Conservation (phyloP, 2,113 vertebrate species). For the Pandion haliaetus region DNA sequence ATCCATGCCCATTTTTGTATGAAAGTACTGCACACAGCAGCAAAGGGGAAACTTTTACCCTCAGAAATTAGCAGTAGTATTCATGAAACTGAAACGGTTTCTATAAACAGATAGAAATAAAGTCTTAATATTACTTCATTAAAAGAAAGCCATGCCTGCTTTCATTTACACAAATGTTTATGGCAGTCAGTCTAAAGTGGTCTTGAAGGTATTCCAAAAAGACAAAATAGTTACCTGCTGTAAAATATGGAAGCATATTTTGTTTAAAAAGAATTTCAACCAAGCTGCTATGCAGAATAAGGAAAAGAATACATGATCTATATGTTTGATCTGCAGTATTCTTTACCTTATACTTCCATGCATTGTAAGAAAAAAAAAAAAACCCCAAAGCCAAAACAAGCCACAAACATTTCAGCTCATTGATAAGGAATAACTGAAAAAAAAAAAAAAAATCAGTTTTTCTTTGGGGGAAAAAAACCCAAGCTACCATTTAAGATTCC, state of each 20-base stretch:
- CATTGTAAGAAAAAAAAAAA: neutral
- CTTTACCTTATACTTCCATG: neutral
- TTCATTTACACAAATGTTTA: neutral
- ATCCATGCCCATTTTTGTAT: neutral
- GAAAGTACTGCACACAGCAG: neutral
- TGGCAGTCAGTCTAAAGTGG: neutral
- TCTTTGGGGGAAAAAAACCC: rapidly evolving
- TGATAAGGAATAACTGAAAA: neutral
- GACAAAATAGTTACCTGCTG: neutral
- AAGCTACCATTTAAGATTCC: neutral
- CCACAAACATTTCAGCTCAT: neutral
- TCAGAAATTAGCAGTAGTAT: neutral
- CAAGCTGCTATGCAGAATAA: neutral
- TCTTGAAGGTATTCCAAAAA: neutral
- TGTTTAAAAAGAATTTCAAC: neutral
- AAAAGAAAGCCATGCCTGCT: neutral
- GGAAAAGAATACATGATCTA: neutral
- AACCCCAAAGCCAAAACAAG: rapidly evolving
- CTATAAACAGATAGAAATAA: neutral
- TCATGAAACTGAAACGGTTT: neutral
- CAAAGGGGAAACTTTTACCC: neutral
- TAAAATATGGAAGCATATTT: neutral
- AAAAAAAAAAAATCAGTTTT: neutral
- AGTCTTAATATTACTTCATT: neutral
- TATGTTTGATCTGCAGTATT: neutral